Evolutionary conservation across 2,888 invertebrate genomes (phyloP).

Genomic region (Entomobrya multifasciata): DNA sequence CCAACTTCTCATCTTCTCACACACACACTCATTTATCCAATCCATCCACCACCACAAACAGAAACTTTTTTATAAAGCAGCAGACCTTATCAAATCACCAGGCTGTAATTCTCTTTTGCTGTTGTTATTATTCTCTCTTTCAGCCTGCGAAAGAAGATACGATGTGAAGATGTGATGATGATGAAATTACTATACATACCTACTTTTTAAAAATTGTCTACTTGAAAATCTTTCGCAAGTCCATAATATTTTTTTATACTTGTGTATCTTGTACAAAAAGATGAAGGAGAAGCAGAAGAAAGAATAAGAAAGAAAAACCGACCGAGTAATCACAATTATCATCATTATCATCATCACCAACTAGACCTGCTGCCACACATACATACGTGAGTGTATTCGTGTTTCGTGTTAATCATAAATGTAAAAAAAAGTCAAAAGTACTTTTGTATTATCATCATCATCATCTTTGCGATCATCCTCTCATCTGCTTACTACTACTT

Average conservation of each 20-base stretch:
- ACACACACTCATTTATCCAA: background rate
- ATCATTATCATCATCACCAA: conserved; percentile 52
- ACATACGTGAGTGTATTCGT: conserved; percentile 15
- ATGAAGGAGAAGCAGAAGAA: conserved; percentile 6
- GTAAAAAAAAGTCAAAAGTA: background rate
- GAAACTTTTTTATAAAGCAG: conserved; percentile 18
- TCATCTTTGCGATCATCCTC: no score
- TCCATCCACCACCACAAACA: no score
- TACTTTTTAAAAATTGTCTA: no score
- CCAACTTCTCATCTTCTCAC: conserved; percentile 3
- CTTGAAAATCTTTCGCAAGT: no score
- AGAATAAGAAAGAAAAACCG: conserved; percentile 55
- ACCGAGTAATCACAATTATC: conserved; percentile 61
- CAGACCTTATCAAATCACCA: conserved; percentile 59
- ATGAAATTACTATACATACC: background rate
- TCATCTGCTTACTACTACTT: background rate
- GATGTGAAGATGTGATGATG: conserved; percentile 19
- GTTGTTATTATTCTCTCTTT: no score
- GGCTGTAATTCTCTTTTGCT: no score
- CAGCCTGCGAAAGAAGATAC: background rate
- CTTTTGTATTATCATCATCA: conserved; percentile 26
- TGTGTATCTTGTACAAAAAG: background rate
- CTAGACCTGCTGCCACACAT: conserved; percentile 72
- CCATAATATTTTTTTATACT: background rate
- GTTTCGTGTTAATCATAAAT: conserved; percentile 34